These are phyloP conservation scores for Lasioglossum zephyrum DNA, from an alignment of 2,888 invertebrate species.

Conservation along the genomic window DNA sequence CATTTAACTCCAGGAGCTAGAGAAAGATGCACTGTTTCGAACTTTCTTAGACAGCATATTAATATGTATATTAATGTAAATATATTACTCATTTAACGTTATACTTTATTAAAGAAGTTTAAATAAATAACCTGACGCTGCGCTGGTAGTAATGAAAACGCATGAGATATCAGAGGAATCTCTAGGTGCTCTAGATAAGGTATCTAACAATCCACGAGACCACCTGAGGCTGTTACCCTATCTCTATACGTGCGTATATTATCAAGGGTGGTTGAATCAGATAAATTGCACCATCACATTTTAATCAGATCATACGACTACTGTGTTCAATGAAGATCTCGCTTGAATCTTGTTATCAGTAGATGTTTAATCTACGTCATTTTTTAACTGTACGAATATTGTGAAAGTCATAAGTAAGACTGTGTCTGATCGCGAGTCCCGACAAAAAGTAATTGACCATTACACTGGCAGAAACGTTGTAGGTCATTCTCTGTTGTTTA, in stretches of 20 bases:
- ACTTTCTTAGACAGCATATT: too few relatives aligned
- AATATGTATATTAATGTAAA: too few relatives aligned
- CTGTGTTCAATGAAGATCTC: slow-evolving; percentile 3
- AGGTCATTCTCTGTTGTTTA: background rate
- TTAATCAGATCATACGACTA: slow-evolving; percentile 5
- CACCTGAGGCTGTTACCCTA: background rate
- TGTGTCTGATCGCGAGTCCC: background rate
- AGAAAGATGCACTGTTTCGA: too few relatives aligned
- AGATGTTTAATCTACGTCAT: background rate
- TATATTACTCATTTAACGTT: too few relatives aligned
- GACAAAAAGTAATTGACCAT: background rate
- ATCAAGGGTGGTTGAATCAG: background rate
- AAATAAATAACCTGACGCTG: too few relatives aligned
- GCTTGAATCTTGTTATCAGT: background rate
- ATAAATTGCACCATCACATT: background rate
- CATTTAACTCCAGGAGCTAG: too few relatives aligned
- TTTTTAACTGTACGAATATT: background rate
- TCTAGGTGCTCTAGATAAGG: background rate
- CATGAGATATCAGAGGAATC: too few relatives aligned
- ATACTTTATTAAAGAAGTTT: too few relatives aligned
- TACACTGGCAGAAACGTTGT: background rate
- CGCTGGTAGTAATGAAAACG: too few relatives aligned
- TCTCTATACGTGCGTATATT: background rate
- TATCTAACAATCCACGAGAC: background rate
- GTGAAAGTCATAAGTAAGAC: background rate